Evolutionary conservation across 2,797 vertebrate species (phyloP), one percentile per base, ranked within the genome.

Genomic region (Chelon labrosus): DNA sequence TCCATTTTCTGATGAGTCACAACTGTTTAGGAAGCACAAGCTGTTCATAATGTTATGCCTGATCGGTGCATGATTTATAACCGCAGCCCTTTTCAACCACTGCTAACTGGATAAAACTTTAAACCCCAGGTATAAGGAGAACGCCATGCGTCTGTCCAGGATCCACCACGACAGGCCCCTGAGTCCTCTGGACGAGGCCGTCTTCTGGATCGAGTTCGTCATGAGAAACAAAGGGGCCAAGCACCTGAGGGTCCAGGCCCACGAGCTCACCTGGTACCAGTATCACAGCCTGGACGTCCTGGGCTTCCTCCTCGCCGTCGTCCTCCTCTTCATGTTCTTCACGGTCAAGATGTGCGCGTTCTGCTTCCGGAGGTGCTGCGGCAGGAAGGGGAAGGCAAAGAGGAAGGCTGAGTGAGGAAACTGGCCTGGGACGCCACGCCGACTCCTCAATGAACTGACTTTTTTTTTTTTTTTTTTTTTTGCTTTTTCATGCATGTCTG

Each of bases 131-230:
- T 96, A 95, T 70, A 96, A 95, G 77, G 92, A 95, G 59, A 96
- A 90, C 1, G 85, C 66, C 16, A 65, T 92, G 89, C 52, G 35
- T 27, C 63, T 97, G 66, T 96, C 95, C 38, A 85, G 73, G 2
- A 96, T 96, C 59, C 95, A 96, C 47, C 95, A 93, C 0, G 94
- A 96, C 67, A 93, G 96, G 77, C 95, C 95, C 1, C 10, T 93
- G 1, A 94, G 70, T 52, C 91, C 96, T 3, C 85, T 79, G 19
- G 94, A 96, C 17, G 86, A 92, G 64, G 93, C 96, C 0, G 86
- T 96, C 50, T 97, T 96, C 90, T 96, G 96, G 95, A 91, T 96
- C 0, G 94, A 97, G 89, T 95, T 84, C 73, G 95, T 94, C n/a
- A 96, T 97, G 93, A 91, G 90, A 27, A 88, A 97, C 84, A 95